Conservation (phyloP, 2,113 vertebrate genomes). For the Opisthocomus hoazin region DNA sequence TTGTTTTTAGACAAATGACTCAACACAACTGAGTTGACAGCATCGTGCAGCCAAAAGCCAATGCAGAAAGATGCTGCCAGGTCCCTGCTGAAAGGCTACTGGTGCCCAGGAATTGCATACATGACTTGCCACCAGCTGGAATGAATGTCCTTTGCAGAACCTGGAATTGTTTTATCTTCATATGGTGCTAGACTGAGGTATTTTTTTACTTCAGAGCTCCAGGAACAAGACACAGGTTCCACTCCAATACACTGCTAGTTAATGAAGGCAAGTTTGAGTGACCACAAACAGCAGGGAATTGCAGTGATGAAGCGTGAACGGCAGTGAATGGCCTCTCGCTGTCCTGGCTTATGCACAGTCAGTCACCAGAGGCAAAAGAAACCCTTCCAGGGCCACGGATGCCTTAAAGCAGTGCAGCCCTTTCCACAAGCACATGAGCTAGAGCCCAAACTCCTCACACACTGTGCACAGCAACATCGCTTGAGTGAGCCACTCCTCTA, state of each 20-base stretch:
- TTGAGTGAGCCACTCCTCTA: not conserved
- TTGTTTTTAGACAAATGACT: slow-evolving; percentile 41
- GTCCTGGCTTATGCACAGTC: not conserved
- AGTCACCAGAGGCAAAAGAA: not conserved
- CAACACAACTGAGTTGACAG: not conserved
- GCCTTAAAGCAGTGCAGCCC: not conserved
- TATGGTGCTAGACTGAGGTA: not conserved
- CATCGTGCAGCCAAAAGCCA: not conserved
- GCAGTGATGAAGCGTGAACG: not conserved
- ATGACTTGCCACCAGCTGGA: not conserved
- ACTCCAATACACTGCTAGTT: accelerated
- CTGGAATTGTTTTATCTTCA: not conserved
- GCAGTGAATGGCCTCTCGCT: not conserved
- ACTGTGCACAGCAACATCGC: not conserved
- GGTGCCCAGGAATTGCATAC: not conserved
- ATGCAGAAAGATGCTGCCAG: not conserved
- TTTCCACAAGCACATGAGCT: not conserved
- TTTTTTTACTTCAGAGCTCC: not conserved
- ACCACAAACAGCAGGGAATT: not conserved
- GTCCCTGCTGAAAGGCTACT: not conserved
- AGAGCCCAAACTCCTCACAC: not conserved
- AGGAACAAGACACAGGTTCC: not conserved
- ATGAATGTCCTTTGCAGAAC: not conserved
- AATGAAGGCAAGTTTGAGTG: not conserved
- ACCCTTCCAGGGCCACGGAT: accelerated